Evolutionary conservation across 2,888 invertebrate genomes (phyloP), one percentile per base, ranked within the genome.

Genomic region (Athalia circularis): DNA sequence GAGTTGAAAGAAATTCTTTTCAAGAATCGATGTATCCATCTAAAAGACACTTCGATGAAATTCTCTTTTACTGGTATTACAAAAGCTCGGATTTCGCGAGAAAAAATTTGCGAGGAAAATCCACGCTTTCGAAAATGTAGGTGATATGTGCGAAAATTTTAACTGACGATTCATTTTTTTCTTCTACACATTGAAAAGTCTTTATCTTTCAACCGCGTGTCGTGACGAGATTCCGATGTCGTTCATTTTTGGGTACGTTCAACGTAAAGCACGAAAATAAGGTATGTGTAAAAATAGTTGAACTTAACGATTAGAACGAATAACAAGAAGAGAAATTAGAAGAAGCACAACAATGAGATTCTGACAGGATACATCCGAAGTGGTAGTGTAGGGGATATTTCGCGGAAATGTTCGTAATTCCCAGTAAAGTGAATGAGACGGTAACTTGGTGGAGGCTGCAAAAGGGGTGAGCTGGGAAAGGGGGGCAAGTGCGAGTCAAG

Each of bases 321-420:
- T 29, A 29, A 29, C 29, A 29, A 29, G 29, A 29, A 29, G 29
- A 29, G 2, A 2, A 29, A 29, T 29, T 29, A 81, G 75, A 79
- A 82, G 79, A 80, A 81, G 77, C 81, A 84, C 80, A 80, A 83
- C 81, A 77, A 78, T 77, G 78, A 67, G 80, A 81, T 70, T 59
- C 59, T 52, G 29, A 29, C 29, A 29, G 29, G 29, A 29, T 29
- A 29, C 57, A 54, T 75, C 52, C 9, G 8, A 74, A 70, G 67
- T 80, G 77, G 77, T 57, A 45, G 59, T 11, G 9, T 77, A 80
- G 29, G 29, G 29, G 29, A 29, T 29, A 29, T 29, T 29, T 29
- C 29, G 29, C 29, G 29, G 29, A 29, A 29, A 77, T 65, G 67
- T 61, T 70, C 80, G 80, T 83, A 83, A 68, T 54, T 68, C 9